These are phyloP conservation scores for Argyra leucocephala DNA, from an alignment of 2,888 invertebrate species.

Conservation along the genomic window DNA sequence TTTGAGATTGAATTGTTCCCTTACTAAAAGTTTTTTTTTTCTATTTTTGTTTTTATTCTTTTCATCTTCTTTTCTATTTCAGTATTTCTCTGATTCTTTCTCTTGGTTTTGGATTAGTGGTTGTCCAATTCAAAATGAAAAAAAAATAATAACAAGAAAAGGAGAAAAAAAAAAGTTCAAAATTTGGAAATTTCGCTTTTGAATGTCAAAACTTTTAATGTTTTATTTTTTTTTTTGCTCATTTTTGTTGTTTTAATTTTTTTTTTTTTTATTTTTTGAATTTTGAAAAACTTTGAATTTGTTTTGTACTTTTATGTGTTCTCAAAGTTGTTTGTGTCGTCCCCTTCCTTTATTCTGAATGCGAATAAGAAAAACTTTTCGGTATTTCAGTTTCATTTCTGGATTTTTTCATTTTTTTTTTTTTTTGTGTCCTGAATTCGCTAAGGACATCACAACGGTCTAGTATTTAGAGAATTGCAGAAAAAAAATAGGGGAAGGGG, in stretches of 20 bases:
- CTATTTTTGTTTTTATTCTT: too few relatives aligned
- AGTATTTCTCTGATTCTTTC: too few relatives aligned
- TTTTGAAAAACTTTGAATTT: not conserved
- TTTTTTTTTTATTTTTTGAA: too few relatives aligned
- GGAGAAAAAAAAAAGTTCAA: not conserved
- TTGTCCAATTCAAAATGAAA: not conserved
- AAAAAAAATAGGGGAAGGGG: not conserved
- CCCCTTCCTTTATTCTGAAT: not conserved
- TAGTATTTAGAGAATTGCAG: not conserved
- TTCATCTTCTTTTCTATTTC: too few relatives aligned
- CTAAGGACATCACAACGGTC: not conserved
- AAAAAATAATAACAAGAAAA: not conserved
- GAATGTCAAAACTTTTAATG: constrained; percentile 6
- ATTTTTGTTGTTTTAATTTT: not conserved
- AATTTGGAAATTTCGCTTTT: not conserved
- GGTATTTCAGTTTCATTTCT: too few relatives aligned
- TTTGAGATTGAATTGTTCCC: too few relatives aligned
- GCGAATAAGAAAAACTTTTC: not conserved
- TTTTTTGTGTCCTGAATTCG: not conserved
- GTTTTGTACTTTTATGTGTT: not conserved
- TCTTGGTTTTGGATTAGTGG: not conserved
- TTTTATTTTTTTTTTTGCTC: not conserved
- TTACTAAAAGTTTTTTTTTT: too few relatives aligned
- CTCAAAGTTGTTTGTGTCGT: not conserved
- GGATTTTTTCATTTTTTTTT: not conserved